Evolutionary conservation across 2,113 vertebrate species (phyloP).

Genomic region (Erythrocercus mccallii): DNA sequence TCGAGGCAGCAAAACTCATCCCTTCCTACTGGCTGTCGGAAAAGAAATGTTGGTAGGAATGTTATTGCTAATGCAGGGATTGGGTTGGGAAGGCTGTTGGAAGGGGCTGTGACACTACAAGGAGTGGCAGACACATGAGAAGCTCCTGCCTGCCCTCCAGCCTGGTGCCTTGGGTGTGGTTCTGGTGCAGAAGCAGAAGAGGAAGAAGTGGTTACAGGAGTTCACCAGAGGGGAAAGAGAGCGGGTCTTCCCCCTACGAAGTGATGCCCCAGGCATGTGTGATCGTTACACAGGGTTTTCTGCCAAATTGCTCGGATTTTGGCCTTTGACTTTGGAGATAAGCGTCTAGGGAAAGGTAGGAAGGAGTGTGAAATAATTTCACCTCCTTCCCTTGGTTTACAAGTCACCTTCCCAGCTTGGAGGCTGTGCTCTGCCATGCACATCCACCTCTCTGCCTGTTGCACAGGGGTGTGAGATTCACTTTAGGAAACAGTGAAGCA

Average conservation of each 20-base stretch:
- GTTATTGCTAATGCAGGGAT: background rate
- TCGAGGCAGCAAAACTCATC: background rate
- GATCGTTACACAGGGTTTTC: background rate
- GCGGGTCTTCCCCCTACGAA: background rate
- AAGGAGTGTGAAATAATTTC: background rate
- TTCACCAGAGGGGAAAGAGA: background rate
- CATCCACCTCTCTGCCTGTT: background rate
- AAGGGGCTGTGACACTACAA: fast-evolving
- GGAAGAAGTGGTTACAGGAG: background rate
- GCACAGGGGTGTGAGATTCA: background rate
- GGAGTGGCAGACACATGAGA: fast-evolving
- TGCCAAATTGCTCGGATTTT: background rate
- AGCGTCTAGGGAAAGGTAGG: background rate
- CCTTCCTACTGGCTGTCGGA: background rate
- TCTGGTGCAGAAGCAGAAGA: background rate
- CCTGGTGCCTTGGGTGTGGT: background rate
- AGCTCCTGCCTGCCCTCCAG: fast-evolving
- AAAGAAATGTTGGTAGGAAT: background rate
- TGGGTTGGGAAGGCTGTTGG: background rate
- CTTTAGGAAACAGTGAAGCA: background rate
- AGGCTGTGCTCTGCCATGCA: background rate
- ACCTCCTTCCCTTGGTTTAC: background rate
- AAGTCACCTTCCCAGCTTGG: background rate
- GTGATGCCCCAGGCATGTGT: background rate
- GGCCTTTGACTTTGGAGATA: background rate